Percentiles rank a stretch among this genome's conserved stretches.
phyloP scores from a whole-genome alignment of 37 sponge, comb jelly and placozoan genomes.

The Chondrosia reniformis region DNA sequence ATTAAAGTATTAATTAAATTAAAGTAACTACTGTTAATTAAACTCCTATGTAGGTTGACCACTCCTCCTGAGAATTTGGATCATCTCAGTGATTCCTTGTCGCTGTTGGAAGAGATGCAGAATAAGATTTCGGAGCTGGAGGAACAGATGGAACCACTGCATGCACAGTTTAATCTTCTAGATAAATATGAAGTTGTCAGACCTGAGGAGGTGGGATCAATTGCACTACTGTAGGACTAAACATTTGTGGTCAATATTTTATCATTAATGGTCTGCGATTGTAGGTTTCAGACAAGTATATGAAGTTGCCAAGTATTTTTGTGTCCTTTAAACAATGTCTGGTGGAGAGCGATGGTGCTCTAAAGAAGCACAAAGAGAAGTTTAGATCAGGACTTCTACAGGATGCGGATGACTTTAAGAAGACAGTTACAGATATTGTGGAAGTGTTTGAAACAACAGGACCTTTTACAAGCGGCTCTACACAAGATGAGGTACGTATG shows the following conservation, averaged over 20 bases:
- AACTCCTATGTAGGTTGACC: constrained; percentile 62
- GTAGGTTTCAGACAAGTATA: constrained; percentile 48
- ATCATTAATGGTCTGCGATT: background rate
- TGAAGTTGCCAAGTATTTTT: constrained; percentile 55
- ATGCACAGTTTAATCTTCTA: constrained; percentile 92
- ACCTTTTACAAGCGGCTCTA: constrained; percentile 76
- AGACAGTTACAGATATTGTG: constrained; percentile 64
- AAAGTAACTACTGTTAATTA: too few relatives aligned
- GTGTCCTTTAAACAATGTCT: constrained; percentile 85
- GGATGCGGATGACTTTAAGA: constrained; percentile 97
- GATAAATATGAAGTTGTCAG: constrained; percentile 83
- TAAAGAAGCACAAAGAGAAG: constrained; percentile 98
- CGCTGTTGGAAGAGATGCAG: constrained; percentile 81
- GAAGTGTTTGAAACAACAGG: constrained; percentile 91
- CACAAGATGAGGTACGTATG: constrained; percentile 30
- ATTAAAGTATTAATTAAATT: too few relatives aligned
- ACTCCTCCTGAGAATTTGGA: constrained; percentile 80
- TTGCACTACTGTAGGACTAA: background rate
- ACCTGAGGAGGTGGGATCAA: constrained; percentile 19
- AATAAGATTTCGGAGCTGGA: constrained; percentile 62
- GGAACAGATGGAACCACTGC: constrained; percentile 84
- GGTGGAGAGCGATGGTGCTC: constrained; percentile 80
- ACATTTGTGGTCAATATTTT: constrained; percentile 6
- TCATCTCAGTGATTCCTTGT: constrained; percentile 80
- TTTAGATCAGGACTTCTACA: constrained; percentile 90